Evolutionary conservation across 2,797 vertebrate genomes (phyloP).

Genomic region (Onychomys leucogaster): DNA sequence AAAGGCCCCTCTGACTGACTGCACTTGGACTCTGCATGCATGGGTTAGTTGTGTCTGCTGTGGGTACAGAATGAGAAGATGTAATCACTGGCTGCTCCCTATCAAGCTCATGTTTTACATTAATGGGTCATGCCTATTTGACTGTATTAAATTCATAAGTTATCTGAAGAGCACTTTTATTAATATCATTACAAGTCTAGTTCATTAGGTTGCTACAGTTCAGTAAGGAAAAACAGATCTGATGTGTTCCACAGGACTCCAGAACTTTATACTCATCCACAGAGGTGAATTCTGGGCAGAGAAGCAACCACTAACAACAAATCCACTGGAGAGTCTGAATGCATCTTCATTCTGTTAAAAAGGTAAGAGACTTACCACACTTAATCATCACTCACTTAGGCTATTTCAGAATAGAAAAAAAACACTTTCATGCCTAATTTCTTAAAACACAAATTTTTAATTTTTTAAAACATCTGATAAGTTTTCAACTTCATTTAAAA

Average conservation of each 20-base stretch:
- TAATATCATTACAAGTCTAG: background rate
- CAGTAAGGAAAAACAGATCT: background rate
- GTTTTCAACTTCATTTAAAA: background rate
- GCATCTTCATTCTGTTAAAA: background rate
- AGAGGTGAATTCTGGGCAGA: background rate
- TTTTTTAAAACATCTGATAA: background rate
- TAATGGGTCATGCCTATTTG: background rate
- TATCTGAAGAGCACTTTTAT: constrained; percentile 2
- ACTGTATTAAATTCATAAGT: background rate
- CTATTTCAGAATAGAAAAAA: background rate
- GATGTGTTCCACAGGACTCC: background rate
- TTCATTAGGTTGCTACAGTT: background rate
- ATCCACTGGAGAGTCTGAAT: background rate
- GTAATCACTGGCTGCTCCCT: background rate
- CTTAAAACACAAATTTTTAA: background rate
- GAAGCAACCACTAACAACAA: background rate
- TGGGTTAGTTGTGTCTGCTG: background rate
- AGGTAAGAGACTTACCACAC: background rate
- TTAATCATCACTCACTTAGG: background rate
- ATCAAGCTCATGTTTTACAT: background rate
- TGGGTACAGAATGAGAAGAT: background rate
- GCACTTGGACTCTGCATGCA: background rate
- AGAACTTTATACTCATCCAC: background rate
- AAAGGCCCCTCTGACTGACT: background rate
- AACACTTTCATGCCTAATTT: background rate